Base-by-base conservation (phyloP, 2,797 vertebrate genomes). In the Tangara arthus region DNA sequence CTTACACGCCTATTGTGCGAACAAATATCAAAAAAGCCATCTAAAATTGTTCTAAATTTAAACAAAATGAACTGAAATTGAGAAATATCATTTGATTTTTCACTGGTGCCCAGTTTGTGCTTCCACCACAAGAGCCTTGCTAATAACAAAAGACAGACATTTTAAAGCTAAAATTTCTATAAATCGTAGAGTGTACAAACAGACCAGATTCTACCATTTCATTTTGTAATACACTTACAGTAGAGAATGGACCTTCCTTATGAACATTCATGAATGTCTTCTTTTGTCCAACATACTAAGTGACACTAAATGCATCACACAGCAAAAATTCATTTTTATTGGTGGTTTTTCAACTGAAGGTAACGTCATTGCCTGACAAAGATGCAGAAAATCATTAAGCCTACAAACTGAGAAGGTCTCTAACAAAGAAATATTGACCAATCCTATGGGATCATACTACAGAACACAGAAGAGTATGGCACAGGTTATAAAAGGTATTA, bases 61-160 rank as follows among this genome's bases (percentile, higher is more conserved):
- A 87, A 93, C 13, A 90, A 93, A 95, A 86, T 52, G 18, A 94
- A 87, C 14, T 70, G 46, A 95, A 95, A 82, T 53, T 27, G 28
- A 93, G 47, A 95, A 76, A 66, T 16, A 6, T 8, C 3, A 92
- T 68, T 95, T 93, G 46, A 60, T 92, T 73, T 87, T 92, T 84
- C 44, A 65, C 19, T 64, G 37, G 60, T 83, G 70, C 30, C 21
- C 18, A 7, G 4, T 70, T 60, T 6, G 15, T 46, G 52, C 19
- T 71, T 73, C 15, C n/a, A 72, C 32, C 39, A 61, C 81, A 87
- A 64, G 3, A 86, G 12, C 32, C 34, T 12, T 82, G 32, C 68
- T 39, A 71, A 37, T n/a, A 63, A 60, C 21, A 82, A 72, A 93
- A 89, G 22, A 21, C 39, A 57, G 26, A 9, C 68, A 75, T 69